These are phyloP conservation scores for Sinosuthora webbiana DNA, from an alignment of 2,113 vertebrate genomes.

Conservation along the genomic window DNA sequence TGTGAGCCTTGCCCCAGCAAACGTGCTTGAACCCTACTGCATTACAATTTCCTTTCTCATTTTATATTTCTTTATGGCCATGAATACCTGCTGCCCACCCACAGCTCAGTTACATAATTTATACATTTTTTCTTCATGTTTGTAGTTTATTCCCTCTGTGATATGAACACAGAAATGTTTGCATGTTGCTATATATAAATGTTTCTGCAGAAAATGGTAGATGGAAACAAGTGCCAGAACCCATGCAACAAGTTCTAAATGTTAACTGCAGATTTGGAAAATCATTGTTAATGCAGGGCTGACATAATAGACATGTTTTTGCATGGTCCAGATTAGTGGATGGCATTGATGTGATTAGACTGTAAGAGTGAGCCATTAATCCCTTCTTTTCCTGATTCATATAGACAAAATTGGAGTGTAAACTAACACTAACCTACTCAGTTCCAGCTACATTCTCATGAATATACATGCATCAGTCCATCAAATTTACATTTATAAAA, in stretches of 20 bases:
- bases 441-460: constrained; percentile 19
- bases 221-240: neutral
- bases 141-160: neutral
- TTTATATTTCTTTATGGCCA: neutral
- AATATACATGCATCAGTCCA: constrained; percentile 62
- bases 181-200: neutral
- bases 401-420: constrained; percentile 46
- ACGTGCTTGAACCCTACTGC: neutral
- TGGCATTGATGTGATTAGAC: constrained; percentile 22
- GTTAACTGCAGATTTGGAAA: constrained; percentile 26
- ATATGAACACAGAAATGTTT: constrained; percentile 24
- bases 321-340: neutral
- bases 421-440: constrained; percentile 56
- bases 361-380: constrained; percentile 16
- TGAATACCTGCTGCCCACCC: neutral
- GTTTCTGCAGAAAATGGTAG: neutral
- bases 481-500: constrained; percentile 61
- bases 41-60: neutral
- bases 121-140: neutral
- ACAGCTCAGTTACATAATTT: neutral
- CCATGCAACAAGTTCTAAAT: neutral
- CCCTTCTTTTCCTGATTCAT: constrained; percentile 29
- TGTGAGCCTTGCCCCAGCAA: neutral
- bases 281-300: neutral
- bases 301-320: neutral